Conservation (phyloP, 2,888 invertebrate species). For the Sceliomorpha sp. region DNA sequence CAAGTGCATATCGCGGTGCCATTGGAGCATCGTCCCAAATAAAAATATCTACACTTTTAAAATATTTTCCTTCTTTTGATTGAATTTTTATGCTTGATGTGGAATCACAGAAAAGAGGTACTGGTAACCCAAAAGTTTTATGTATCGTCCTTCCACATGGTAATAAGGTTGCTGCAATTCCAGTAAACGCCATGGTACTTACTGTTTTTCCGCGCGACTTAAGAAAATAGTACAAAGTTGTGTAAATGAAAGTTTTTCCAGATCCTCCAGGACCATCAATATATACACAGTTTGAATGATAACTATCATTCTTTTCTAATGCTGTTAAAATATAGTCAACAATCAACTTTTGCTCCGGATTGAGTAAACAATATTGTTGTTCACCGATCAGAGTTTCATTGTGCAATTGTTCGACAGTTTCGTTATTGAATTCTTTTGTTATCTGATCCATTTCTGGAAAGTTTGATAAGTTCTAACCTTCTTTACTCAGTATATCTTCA, state of each 20-base stretch:
- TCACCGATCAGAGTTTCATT: no score
- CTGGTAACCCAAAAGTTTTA: conserved; percentile 64
- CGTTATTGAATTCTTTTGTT: background rate
- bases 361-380: no score
- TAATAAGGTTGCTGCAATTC: conserved; percentile 66
- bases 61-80: conserved; percentile 44
- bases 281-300: conserved; percentile 10
- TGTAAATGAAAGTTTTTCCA: conserved; percentile 9
- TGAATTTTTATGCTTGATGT: conserved; percentile 49
- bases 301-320: conserved; percentile 7
- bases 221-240: conserved; percentile 23
- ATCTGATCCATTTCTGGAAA: conserved; percentile 22
- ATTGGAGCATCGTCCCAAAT: conserved; percentile 61
- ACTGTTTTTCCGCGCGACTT: conserved; percentile 14
- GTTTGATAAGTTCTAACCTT: conserved; percentile 8
- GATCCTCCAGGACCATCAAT: conserved; percentile 24
- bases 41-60: conserved; percentile 46
- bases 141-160: conserved; percentile 70
- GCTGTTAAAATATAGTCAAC: conserved; percentile 33
- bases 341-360: conserved; percentile 35
- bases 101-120: conserved; percentile 58
- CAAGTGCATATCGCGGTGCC: conserved; percentile 53
- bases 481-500: conserved; percentile 28
- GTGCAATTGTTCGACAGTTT: no score
- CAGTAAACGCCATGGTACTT: conserved; percentile 66